These are phyloP conservation scores for Apamea epomidion DNA, from an alignment of 2,888 invertebrate species.

Conservation along the genomic window DNA sequence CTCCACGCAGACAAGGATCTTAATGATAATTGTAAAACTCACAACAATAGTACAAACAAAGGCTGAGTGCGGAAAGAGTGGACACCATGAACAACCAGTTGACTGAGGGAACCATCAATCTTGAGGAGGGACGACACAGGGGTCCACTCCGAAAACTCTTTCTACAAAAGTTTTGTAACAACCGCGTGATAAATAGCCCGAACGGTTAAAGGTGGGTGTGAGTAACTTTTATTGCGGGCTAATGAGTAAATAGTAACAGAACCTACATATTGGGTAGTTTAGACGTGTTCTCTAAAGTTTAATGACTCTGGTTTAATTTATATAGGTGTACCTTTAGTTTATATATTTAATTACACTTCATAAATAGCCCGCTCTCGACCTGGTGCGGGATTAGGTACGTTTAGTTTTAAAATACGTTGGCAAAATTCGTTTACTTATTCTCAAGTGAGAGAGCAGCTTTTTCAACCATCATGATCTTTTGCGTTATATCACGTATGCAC, in stretches of 20 bases:
- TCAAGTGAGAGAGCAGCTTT: neutral
- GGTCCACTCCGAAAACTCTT: slow-evolving; percentile 85
- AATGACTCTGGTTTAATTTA: slow-evolving; percentile 60
- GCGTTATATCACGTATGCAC: neutral
- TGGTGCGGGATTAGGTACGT: slow-evolving; percentile 1
- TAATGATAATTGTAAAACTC: slow-evolving; percentile 77
- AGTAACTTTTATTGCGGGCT: slow-evolving; percentile 74
- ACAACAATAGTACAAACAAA: slow-evolving; percentile 78
- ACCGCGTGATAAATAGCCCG: slow-evolving; percentile 84
- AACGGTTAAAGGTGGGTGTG: slow-evolving; percentile 76
- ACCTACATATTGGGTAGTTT: slow-evolving; percentile 55
- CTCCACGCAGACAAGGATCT: slow-evolving; percentile 68
- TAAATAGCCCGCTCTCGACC: slow-evolving; percentile 4
- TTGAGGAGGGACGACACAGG: slow-evolving; percentile 83
- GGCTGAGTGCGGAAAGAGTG: slow-evolving; percentile 73
- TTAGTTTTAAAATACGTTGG: neutral
- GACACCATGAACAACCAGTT: slow-evolving; percentile 76
- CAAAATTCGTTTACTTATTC: neutral
- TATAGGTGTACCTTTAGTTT: slow-evolving; percentile 45
- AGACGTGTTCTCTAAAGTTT: slow-evolving; percentile 55
- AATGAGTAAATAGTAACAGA: slow-evolving; percentile 71
- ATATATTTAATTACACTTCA: slow-evolving; percentile 64
- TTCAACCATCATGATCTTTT: too few relatives aligned
- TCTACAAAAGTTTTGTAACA: slow-evolving; percentile 84
- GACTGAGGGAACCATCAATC: slow-evolving; percentile 85